A percentile compares a stretch with the other conserved stretches of the same genome.
Conservation (phyloP, 1,140 invertebrate species). For the Neelides sp. region DNA sequence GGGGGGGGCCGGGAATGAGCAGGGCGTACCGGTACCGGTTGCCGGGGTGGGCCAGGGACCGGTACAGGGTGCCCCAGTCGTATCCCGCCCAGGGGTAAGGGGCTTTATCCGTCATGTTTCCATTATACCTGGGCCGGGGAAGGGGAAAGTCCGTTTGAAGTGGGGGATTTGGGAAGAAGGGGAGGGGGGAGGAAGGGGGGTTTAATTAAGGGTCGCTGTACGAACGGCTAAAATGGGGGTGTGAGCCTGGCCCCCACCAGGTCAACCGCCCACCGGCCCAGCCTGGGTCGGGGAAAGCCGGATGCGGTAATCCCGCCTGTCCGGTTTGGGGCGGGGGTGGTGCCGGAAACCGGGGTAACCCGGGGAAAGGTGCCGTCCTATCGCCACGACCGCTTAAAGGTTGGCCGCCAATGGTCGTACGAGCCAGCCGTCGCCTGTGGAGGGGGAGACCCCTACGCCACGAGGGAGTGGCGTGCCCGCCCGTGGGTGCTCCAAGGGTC, state of each 20-base stretch:
- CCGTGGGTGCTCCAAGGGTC: not conserved
- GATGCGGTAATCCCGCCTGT: not conserved
- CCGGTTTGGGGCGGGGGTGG: not conserved
- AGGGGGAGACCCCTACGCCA: not conserved
- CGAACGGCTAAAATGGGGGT: not conserved
- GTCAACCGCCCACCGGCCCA: not conserved
- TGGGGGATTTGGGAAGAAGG: not conserved
- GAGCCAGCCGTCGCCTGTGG: not conserved
- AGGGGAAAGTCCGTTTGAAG: not conserved
- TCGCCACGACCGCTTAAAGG: not conserved
- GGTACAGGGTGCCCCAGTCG: not conserved
- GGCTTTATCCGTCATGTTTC: not conserved
- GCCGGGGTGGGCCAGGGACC: not conserved
- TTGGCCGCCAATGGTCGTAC: not conserved
- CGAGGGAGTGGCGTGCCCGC: not conserved
- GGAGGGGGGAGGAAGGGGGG: not conserved
- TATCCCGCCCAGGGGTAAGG: not conserved
- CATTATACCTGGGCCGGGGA: not conserved
- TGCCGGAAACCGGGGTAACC: not conserved
- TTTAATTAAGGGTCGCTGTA: not conserved
- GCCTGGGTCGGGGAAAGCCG: not conserved
- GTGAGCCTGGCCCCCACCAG: not conserved
- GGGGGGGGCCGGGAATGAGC: not conserved
- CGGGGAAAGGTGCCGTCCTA: not conserved
- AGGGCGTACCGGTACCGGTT: not conserved